A percentile compares a stretch with the other conserved stretches of the same genome.
Conservation (phyloP, 2,797 vertebrate genomes). For the Carduelis carduelis region DNA sequence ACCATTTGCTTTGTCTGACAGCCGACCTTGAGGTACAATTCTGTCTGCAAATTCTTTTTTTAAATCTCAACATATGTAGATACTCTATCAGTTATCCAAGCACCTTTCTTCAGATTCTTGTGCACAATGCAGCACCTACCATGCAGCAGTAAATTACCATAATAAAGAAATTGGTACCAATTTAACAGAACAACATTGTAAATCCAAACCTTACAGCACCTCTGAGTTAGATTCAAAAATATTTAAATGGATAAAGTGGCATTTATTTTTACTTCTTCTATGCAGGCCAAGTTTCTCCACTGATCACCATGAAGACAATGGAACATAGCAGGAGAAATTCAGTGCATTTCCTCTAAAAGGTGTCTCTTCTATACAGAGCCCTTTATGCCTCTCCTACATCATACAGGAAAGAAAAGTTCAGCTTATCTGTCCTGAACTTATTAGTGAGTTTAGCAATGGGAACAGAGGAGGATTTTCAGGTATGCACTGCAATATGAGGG, state of each 20-base stretch:
- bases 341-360: background rate
- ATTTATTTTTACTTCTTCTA: background rate
- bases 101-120: background rate
- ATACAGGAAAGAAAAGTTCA: background rate
- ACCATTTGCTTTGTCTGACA: background rate
- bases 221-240: background rate
- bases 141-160: background rate
- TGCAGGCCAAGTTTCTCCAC: background rate
- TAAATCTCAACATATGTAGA: background rate
- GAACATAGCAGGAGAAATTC: background rate
- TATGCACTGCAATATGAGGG: background rate
- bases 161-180: background rate
- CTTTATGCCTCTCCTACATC: background rate
- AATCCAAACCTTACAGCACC: background rate
- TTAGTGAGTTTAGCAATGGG: background rate
- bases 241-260: background rate
- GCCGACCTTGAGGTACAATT: background rate
- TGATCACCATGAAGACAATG: rapidly evolving
- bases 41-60: background rate
- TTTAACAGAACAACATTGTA: background rate
- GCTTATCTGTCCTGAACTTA: background rate
- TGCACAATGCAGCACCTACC: rapidly evolving
- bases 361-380: background rate
- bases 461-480: background rate
- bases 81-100: background rate